These are phyloP conservation scores for Chaetogeoica ovagalla DNA, from an alignment of 2,888 invertebrate genomes.

Conservation along the genomic window DNA sequence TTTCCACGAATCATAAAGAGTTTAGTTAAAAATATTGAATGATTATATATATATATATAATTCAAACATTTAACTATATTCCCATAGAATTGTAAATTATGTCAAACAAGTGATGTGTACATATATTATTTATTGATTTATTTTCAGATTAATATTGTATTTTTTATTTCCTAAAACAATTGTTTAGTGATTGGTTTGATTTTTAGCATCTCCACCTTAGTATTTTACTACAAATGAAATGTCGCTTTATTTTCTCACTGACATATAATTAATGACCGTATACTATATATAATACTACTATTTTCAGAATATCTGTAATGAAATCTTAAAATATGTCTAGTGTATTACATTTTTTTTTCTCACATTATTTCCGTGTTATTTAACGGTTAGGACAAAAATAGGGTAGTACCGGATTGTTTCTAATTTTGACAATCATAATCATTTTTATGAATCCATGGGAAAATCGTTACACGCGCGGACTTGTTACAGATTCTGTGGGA, in stretches of 20 bases:
- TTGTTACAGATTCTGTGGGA: conserved; percentile 45
- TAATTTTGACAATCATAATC: conserved; percentile 27
- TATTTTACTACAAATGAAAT: too few relatives aligned
- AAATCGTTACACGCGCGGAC: conserved; percentile 30
- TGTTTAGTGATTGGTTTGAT: too few relatives aligned
- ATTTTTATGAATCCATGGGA: conserved; percentile 37
- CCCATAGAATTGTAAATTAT: too few relatives aligned
- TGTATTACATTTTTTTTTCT: conserved; percentile 9
- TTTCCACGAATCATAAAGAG: too few relatives aligned
- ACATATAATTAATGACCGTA: not conserved
- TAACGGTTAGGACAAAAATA: conserved; percentile 21
- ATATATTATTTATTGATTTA: too few relatives aligned
- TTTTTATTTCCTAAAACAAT: too few relatives aligned
- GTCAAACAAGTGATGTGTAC: too few relatives aligned
- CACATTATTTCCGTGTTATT: conserved; percentile 7
- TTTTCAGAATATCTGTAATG: not conserved
- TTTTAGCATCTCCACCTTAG: too few relatives aligned
- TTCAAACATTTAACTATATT: too few relatives aligned
- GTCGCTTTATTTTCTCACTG: not conserved
- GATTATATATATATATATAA: too few relatives aligned
- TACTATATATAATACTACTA: not conserved
- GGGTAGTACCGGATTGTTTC: conserved; percentile 23
- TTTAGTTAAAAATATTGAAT: too few relatives aligned
- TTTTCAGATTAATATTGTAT: too few relatives aligned
- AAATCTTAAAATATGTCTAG: not conserved